Evolutionary conservation across 1,140 invertebrate species (phyloP).

Genomic region (Rhopalosiphum padi): DNA sequence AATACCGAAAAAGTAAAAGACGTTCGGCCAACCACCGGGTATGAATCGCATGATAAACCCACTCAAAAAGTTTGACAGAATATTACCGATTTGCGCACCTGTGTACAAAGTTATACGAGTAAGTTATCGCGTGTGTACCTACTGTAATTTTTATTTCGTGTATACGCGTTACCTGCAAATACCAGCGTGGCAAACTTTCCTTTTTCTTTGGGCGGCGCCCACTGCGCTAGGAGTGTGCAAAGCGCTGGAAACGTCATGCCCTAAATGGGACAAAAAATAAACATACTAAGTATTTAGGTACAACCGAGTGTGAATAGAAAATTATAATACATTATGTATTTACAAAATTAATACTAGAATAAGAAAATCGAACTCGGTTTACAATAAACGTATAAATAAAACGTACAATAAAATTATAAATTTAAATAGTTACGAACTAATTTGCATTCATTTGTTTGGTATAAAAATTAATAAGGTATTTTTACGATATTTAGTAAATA

Average conservation of each 20-base stretch:
- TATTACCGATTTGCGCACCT: slow-evolving; percentile 70
- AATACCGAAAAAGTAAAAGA: slow-evolving; percentile 85
- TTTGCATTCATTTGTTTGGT: background rate
- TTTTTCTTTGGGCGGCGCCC: slow-evolving; percentile 82
- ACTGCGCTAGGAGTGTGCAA: slow-evolving; percentile 81
- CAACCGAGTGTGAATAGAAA: background rate
- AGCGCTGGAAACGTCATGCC: slow-evolving; percentile 85
- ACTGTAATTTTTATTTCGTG: background rate
- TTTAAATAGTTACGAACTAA: background rate
- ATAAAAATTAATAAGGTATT: background rate
- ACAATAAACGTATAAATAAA: no score
- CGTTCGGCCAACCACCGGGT: slow-evolving; percentile 73
- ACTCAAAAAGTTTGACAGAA: slow-evolving; percentile 75
- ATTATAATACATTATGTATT: background rate
- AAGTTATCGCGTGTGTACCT: background rate
- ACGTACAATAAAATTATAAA: background rate
- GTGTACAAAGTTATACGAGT: background rate
- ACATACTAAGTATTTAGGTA: background rate
- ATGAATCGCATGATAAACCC: slow-evolving; percentile 74
- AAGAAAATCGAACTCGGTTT: background rate
- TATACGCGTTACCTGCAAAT: slow-evolving; percentile 67
- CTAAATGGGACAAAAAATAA: slow-evolving; percentile 62
- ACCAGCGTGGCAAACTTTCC: slow-evolving; percentile 81
- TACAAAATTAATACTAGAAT: background rate
- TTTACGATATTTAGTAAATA: background rate